Base-by-base conservation (phyloP, 2,888 invertebrate species). In the Automeris io region DNA sequence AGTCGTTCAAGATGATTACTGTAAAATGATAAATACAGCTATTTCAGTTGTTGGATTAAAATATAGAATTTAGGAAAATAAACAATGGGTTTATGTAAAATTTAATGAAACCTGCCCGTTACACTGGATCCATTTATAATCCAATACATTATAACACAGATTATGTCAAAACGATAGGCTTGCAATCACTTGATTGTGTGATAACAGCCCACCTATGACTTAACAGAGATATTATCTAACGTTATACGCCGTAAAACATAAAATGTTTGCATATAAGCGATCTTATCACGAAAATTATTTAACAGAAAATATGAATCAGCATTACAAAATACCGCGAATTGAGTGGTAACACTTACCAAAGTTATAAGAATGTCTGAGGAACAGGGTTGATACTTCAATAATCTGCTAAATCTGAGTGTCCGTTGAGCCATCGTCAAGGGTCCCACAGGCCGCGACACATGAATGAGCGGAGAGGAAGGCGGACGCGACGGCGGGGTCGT, bases 391-490 rank as follows among this genome's bases (percentile, higher is more conserved):
- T 90, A 90, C 57, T 90, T 91, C 54, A 93, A 85, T 47, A 93
- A 82, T 53, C 89, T 87, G 57, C 92, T 91, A 47, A 93, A 87
- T 54, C 91, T 82, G 48, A 92, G 86, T 3, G 92, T 92, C 43
- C 93, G 77, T 63, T 92, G 92, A 1, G 91, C 91, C 63, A 90
- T 89, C 3, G 92, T 92, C 46, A 92, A 59, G 1, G 90, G 89
- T 11, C 88, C 90, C 8, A 87, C 80, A 31, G 86, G 61, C 59
- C 76, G 52, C 48, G 87, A 61, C 60, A 77, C 57, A 40, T 83
- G 79, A 33, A 86, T 82, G 23, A 82, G 77, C 48, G 82, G 75
- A 16, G 85, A 79, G 36, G 78, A 76, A 7, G 72, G 70, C 47
- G 74, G 66, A 1, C 72, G 79, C 25, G 77, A 68, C 8, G 79